A percentile compares a stretch with the other conserved stretches of the same genome.
phyloP scores from a whole-genome alignment of 1,140 invertebrate species.

The Leptopilina boulardi region DNA sequence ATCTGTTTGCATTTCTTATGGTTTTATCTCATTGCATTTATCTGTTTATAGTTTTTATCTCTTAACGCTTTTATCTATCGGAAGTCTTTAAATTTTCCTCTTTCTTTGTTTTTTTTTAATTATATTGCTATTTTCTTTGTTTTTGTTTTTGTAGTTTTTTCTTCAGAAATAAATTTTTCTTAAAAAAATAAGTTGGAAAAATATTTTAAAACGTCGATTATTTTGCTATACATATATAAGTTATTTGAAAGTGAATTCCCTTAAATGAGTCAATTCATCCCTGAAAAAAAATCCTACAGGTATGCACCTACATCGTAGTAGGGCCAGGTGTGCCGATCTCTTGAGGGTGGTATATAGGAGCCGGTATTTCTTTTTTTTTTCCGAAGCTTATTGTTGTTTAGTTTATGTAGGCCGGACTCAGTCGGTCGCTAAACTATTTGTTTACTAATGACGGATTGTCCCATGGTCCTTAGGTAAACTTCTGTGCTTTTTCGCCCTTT shows the following conservation, averaged over 20 bases:
- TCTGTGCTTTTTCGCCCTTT: not conserved
- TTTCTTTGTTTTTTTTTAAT: too few species aligned
- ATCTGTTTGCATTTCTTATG: too few species aligned
- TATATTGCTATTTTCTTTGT: too few species aligned
- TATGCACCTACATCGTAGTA: slow-evolving; percentile 49
- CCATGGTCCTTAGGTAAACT: slow-evolving; percentile 47
- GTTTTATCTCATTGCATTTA: too few species aligned
- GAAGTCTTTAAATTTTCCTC: too few species aligned
- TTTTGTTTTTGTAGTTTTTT: too few species aligned
- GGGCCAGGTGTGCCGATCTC: slow-evolving; percentile 56
- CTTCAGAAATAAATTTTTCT: too few species aligned
- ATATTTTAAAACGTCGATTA: not conserved
- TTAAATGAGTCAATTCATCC: slow-evolving; percentile 28
- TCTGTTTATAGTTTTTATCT: too few species aligned
- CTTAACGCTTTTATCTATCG: too few species aligned
- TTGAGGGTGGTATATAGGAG: slow-evolving; percentile 50
- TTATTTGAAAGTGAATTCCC: not conserved
- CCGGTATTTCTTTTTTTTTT: slow-evolving; percentile 49
- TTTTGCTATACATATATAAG: not conserved
- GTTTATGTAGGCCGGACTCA: slow-evolving; percentile 61
- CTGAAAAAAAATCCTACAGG: slow-evolving; percentile 45
- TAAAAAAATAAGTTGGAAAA: not conserved
- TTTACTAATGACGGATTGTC: slow-evolving; percentile 70
- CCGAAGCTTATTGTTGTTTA: slow-evolving; percentile 61
- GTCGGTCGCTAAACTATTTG: slow-evolving; percentile 65